Conservation (phyloP, 2,113 vertebrate species). For the Brachyistius frenatus region DNA sequence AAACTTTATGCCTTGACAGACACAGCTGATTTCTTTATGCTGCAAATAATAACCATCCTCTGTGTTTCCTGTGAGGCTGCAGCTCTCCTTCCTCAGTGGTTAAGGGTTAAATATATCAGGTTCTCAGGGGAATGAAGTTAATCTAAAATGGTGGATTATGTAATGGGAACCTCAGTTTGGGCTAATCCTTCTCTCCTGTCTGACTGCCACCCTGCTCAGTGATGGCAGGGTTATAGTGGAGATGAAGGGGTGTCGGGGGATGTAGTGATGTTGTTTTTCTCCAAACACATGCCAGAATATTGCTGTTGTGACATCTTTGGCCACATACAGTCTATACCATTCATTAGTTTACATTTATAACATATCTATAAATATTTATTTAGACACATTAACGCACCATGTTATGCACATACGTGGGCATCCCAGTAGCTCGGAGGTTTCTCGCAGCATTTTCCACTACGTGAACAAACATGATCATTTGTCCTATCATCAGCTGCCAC, state of each 20-base stretch:
- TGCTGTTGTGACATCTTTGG: background rate
- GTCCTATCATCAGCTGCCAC: background rate
- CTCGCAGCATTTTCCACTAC: slow-evolving; percentile 28
- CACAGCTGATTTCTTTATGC: background rate
- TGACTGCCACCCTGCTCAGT: slow-evolving; percentile 42
- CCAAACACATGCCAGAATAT: slow-evolving; percentile 1
- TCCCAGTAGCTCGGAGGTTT: background rate
- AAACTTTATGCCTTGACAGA: background rate
- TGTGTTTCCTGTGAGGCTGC: background rate
- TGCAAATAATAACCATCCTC: background rate
- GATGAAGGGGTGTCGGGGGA: slow-evolving; percentile 39
- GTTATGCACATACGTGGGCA: background rate
- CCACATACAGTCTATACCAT: background rate
- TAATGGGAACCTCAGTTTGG: slow-evolving; percentile 45
- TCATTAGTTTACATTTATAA: background rate
- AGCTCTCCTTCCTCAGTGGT: slow-evolving; percentile 7
- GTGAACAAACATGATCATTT: slow-evolving; percentile 17
- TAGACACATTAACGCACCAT: background rate
- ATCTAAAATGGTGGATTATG: slow-evolving; percentile 68
- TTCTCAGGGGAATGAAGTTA: slow-evolving; percentile 51
- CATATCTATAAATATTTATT: background rate
- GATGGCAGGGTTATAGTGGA: slow-evolving; percentile 28
- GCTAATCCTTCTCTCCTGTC: slow-evolving; percentile 57
- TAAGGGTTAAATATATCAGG: slow-evolving; percentile 48
- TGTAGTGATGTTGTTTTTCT: background rate